Evolutionary conservation across 1,140 invertebrate species (phyloP), one percentile per base, ranked within the genome.

Genomic region (Drosophila subobscura): DNA sequence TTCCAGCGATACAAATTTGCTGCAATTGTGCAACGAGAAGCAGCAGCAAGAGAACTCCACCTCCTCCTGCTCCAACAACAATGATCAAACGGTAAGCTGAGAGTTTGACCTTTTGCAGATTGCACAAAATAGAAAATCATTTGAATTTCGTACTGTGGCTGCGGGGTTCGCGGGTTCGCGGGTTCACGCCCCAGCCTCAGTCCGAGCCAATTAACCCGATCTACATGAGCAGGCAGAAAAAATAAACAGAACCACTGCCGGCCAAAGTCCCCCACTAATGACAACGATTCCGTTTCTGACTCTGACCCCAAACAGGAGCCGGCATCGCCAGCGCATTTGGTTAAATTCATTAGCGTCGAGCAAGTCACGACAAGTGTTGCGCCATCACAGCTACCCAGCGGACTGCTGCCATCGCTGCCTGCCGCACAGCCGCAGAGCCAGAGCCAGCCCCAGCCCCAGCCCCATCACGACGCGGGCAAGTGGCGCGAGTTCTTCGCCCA

Each of bases 401-500:
- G 79, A 16, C 44, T 77, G 52, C 46, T 67, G 52, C 55, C 64
- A 42, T 70, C 73, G 10, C 16, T 93, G 92, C 88, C 92, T 91
- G 92, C 93, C 64, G 93, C 66, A 20, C 89, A 90, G 41, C 90
- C 91, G 70, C 91, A 12, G 33, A 20, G 16, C 16, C 16, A n/a
- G n/a, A n/a, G n/a, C n/a, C 7, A 33, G 29, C 29, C 3, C 3
- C 33, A 37, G 33, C 33, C 10, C 8, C 33, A 37, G 33, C 33
- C 33, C 10, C 33, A 92, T 61, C 93, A 94, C 90, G 93, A 94
- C 75, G 94, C 94, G 68, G 70, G 92, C 47, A 93, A 93, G 81
- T 95, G 94, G 94, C 92, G 94, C 51, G 93, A 94, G 71, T 95
- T 94, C 89, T 94, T 94, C 90, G 93, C 93, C 91, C 93, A 93